A percentile compares a stretch with the other conserved stretches of the same genome.
Conservation (phyloP, 2,888 invertebrate species). For the Drosophila mayaguana region DNA sequence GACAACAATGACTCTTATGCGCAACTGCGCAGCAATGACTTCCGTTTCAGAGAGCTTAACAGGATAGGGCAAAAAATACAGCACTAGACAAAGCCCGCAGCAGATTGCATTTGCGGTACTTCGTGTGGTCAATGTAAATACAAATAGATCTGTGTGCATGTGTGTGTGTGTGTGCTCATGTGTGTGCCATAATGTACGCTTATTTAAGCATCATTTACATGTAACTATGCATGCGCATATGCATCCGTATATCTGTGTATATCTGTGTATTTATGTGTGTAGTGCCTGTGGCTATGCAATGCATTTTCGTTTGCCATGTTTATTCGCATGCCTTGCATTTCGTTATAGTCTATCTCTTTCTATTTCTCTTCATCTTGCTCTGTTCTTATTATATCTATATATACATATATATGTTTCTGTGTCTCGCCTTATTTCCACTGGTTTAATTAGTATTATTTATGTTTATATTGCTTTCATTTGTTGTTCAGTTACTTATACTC, state of each 20-base stretch:
- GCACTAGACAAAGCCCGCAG: constrained; percentile 51
- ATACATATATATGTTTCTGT: background rate
- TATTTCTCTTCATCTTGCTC: constrained; percentile 6
- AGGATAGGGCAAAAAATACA: constrained; percentile 14
- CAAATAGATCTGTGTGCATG: constrained; percentile 18
- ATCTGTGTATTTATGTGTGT: constrained; percentile 10
- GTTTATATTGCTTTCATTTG: constrained; percentile 72
- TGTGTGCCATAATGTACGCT: constrained; percentile 37
- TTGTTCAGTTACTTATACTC: constrained; percentile 69
- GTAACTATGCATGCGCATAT: constrained; percentile 24
- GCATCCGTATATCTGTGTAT: constrained; percentile 1
- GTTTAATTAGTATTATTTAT: constrained; percentile 72
- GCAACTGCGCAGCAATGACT: constrained; percentile 72
- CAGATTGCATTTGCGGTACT: constrained; percentile 72
- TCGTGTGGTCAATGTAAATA: constrained; percentile 62
- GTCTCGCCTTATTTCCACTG: constrained; percentile 44
- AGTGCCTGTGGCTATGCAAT: constrained; percentile 39
- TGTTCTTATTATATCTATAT: background rate
- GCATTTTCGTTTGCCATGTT: constrained; percentile 41
- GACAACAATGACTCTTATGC: constrained; percentile 57
- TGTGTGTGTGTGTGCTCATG: constrained; percentile 21
- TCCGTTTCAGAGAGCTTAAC: constrained; percentile 50
- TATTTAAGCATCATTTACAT: constrained; percentile 57
- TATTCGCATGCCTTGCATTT: constrained; percentile 55
- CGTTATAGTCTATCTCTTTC: constrained; percentile 13